These are phyloP conservation scores for Drosophila willistoni DNA, from an alignment of 1,140 invertebrate genomes.

Conservation along the genomic window DNA sequence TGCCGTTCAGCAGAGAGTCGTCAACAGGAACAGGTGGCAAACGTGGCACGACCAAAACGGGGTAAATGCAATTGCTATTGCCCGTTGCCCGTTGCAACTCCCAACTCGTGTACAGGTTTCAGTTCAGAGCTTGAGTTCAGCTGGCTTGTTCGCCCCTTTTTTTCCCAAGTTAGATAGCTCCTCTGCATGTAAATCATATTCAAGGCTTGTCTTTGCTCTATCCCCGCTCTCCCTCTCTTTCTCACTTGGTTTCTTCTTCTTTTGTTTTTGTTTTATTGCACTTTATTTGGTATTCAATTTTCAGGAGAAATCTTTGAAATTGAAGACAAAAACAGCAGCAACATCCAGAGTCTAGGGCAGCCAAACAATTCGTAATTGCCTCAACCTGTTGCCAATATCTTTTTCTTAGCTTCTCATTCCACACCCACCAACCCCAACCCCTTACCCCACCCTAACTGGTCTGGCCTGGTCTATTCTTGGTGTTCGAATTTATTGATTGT, in stretches of 20 bases:
- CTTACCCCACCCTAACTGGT: background rate
- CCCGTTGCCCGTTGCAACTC: background rate
- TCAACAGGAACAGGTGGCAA: conserved; percentile 73
- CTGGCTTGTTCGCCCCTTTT: conserved; percentile 20
- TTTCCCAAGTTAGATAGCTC: conserved; percentile 42
- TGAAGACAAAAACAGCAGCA: conserved; percentile 34
- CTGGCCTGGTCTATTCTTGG: conserved; percentile 26
- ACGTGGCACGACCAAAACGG: conserved; percentile 69
- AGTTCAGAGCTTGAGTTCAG: conserved; percentile 17
- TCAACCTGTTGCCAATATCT: conserved; percentile 68
- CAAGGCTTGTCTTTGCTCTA: conserved; percentile 33
- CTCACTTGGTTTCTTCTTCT: background rate
- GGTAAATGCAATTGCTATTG: conserved; percentile 60
- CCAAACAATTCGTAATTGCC: conserved; percentile 70
- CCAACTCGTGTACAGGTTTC: conserved; percentile 1
- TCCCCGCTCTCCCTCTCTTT: background rate
- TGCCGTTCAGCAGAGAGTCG: conserved; percentile 31
- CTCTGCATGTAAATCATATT: conserved; percentile 73
- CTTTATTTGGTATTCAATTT: conserved; percentile 70
- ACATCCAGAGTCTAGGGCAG: conserved; percentile 38
- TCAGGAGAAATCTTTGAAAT: conserved; percentile 58
- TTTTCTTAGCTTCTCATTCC: conserved; percentile 2
- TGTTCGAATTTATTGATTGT: conserved; percentile 67
- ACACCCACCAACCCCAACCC: too few species aligned
- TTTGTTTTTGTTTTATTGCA: conserved; percentile 56